Percentiles rank a stretch among this genome's conserved stretches.
Conservation (phyloP, 2,888 invertebrate genomes). For the Globia sparganii region DNA sequence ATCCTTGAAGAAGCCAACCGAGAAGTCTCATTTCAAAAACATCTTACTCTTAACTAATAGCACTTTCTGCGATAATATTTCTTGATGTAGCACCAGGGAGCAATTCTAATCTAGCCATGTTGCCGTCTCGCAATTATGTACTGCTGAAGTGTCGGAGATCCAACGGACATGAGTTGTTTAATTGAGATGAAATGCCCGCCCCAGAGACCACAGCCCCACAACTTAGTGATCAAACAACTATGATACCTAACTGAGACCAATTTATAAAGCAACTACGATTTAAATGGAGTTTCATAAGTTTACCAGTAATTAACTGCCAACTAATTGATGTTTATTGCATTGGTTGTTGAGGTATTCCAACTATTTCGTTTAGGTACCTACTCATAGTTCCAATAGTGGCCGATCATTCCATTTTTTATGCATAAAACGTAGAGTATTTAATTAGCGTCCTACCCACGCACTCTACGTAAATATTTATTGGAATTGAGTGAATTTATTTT, state of each 20-base stretch:
- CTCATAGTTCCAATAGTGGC: constrained; percentile 15
- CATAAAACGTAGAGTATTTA: constrained; percentile 36
- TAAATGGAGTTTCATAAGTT: constrained; percentile 70
- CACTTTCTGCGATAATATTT: constrained; percentile 67
- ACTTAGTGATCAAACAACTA: constrained; percentile 76
- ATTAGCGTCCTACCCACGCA: constrained; percentile 34
- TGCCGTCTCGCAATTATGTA: constrained; percentile 64
- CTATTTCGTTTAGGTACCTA: constrained; percentile 19
- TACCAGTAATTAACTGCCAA: constrained; percentile 49
- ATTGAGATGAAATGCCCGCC: constrained; percentile 80
- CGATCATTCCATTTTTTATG: constrained; percentile 29
- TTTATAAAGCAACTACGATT: constrained; percentile 67
- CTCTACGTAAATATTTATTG: constrained; percentile 50
- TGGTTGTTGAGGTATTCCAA: constrained; percentile 24
- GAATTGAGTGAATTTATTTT: constrained; percentile 55
- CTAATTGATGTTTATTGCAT: constrained; percentile 60
- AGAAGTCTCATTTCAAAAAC: constrained; percentile 57
- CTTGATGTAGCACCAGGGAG: constrained; percentile 72
- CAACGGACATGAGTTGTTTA: constrained; percentile 75
- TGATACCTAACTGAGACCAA: constrained; percentile 68
- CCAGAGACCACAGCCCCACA: constrained; percentile 69
- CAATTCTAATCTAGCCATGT: constrained; percentile 70
- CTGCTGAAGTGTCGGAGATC: constrained; percentile 50
- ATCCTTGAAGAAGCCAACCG: constrained; percentile 29
- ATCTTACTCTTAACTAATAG: constrained; percentile 59